Evolutionary conservation across 2,113 vertebrate species (phyloP).

Genomic region (Lathamus discolor): DNA sequence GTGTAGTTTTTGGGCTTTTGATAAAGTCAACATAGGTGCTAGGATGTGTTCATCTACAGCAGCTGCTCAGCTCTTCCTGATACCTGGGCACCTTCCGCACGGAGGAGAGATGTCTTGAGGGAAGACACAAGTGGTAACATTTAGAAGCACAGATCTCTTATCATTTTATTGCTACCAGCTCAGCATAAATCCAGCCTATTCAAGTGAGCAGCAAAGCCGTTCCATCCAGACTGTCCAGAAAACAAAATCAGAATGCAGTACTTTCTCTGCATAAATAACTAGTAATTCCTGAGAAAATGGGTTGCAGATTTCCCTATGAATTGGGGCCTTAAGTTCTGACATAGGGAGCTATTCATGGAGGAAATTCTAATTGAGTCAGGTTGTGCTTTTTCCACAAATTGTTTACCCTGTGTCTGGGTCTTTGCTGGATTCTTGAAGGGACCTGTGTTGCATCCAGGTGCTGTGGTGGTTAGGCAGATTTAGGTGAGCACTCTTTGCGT

Average conservation of each 20-base stretch:
- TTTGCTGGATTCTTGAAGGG: constrained; percentile 44
- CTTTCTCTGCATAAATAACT: constrained; percentile 8
- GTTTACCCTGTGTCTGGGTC: constrained; percentile 54
- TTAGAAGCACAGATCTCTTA: neutral
- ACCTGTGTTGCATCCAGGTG: constrained; percentile 42
- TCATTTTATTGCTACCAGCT: neutral
- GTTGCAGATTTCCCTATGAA: constrained; percentile 64
- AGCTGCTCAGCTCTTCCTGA: neutral
- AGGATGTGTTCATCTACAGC: neutral
- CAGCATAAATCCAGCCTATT: neutral
- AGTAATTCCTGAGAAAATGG: constrained; percentile 62
- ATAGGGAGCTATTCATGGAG: constrained; percentile 60
- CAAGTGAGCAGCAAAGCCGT: neutral
- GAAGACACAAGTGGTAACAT: neutral
- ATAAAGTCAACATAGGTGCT: neutral
- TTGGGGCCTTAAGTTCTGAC: constrained; percentile 57
- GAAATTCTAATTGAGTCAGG: constrained; percentile 45
- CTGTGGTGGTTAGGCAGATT: neutral
- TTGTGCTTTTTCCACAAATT: constrained; percentile 56
- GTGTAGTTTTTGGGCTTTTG: neutral
- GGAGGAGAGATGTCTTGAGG: neutral
- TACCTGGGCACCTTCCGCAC: neutral
- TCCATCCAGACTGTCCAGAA: constrained; percentile 8
- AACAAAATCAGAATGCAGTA: constrained; percentile 37
- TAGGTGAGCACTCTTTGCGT: constrained; percentile 9